A percentile compares a stretch with the other conserved stretches of the same genome.
phyloP scores from a whole-genome alignment of 2,888 invertebrate genomes.

The Opisthograptis luteolata region DNA sequence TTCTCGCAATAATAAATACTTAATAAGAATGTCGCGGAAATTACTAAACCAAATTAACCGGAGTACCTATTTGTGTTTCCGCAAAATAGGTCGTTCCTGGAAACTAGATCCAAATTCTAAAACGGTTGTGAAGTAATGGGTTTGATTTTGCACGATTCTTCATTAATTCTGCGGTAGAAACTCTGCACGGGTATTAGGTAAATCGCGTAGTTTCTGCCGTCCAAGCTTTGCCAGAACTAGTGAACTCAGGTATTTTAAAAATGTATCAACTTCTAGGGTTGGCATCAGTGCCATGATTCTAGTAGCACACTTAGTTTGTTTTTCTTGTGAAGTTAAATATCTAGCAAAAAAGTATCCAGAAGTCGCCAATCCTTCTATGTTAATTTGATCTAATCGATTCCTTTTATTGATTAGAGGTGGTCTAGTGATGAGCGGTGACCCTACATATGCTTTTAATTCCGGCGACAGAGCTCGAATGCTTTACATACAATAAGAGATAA shows the following conservation, averaged over 20 bases:
- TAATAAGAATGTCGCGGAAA: background rate
- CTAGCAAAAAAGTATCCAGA: background rate
- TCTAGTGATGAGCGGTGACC: background rate
- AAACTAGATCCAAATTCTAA: slow-evolving; percentile 19
- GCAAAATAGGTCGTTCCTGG: slow-evolving; percentile 1
- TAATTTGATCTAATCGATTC: background rate
- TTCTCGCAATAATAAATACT: too few relatives aligned
- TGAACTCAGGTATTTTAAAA: slow-evolving; percentile 34
- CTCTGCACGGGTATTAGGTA: slow-evolving; percentile 8
- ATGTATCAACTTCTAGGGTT: slow-evolving; percentile 32
- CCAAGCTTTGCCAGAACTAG: slow-evolving; percentile 5
- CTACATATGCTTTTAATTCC: slow-evolving; percentile 53
- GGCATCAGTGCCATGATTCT: background rate
- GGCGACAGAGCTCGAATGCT: slow-evolving; percentile 46
- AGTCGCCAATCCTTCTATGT: background rate
- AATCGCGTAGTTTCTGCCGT: slow-evolving; percentile 23
- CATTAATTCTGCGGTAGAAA: slow-evolving; percentile 9
- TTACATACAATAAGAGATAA: slow-evolving; percentile 67
- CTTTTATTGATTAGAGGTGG: background rate
- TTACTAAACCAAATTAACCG: background rate
- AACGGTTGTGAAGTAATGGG: slow-evolving; percentile 16
- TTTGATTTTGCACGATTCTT: slow-evolving; percentile 12
- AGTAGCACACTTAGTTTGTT: background rate
- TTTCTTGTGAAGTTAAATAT: background rate
- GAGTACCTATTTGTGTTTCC: background rate